A percentile compares a stretch with the other conserved stretches of the same genome.
Conservation (phyloP, 2,113 vertebrate species). For the Petaurus breviceps region DNA sequence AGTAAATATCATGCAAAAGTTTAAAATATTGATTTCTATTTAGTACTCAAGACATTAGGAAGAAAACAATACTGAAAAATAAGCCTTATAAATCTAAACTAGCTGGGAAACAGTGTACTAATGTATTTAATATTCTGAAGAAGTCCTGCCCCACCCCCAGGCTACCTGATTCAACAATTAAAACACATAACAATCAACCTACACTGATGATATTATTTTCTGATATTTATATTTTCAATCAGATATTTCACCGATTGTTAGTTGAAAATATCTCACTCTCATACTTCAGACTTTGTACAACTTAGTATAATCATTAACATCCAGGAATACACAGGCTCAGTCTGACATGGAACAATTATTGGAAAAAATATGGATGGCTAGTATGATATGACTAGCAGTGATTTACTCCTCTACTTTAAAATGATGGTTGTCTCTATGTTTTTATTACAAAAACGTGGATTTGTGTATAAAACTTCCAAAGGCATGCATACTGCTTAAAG, state of each 20-base stretch:
- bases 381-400: background rate
- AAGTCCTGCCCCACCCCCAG: background rate
- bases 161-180: background rate
- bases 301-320: background rate
- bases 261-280: background rate
- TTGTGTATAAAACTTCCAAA: background rate
- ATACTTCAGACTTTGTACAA: background rate
- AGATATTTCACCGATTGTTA: background rate
- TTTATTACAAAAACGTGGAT: background rate
- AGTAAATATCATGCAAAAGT: background rate
- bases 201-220: background rate
- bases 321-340: background rate
- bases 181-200: background rate
- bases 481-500: slow-evolving; percentile 52
- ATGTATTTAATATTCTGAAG: background rate
- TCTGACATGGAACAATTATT: background rate
- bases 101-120: background rate
- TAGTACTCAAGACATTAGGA: background rate
- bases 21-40: background rate
- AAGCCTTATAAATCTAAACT: background rate
- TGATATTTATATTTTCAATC: background rate
- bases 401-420: background rate
- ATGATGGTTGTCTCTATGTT: background rate
- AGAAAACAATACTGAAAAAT: background rate
- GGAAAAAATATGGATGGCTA: background rate